Conservation (phyloP, 2,797 vertebrate species). For the Limnodromus scolopaceus region DNA sequence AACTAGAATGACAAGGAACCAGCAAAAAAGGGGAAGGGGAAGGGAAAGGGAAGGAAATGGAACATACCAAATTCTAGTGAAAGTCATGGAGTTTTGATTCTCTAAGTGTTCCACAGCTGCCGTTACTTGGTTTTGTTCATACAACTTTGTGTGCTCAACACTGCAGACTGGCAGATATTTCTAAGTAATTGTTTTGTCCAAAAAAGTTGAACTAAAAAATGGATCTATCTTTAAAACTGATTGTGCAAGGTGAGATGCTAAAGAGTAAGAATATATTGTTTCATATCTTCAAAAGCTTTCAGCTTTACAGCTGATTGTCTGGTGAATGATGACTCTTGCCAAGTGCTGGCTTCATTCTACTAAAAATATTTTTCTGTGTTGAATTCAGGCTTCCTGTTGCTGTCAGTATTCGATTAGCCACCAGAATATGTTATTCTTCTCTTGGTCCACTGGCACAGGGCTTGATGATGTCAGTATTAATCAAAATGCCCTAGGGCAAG, state of each 20-base stretch:
- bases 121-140: background rate
- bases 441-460: background rate
- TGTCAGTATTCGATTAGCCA: slow-evolving; percentile 47
- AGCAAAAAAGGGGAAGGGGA: background rate
- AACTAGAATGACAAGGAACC: background rate
- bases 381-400: slow-evolving; percentile 1
- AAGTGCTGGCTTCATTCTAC: background rate
- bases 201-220: background rate
- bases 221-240: background rate
- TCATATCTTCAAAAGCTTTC: slow-evolving; percentile 1
- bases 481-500: slow-evolving; percentile 27
- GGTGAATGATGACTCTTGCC: background rate
- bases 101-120: background rate
- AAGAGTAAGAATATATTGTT: background rate
- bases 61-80: background rate
- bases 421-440: slow-evolving; percentile 18
- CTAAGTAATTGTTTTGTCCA: background rate
- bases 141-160: rapidly evolving
- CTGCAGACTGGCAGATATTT: background rate
- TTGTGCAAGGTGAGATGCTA: background rate
- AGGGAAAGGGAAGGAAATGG: background rate
- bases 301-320: background rate
- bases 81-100: background rate
- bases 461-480: slow-evolving; percentile 48
- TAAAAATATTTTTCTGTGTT: background rate